Evolutionary conservation across 2,888 invertebrate genomes (phyloP).

Genomic region (Hybos culiciformis): DNA sequence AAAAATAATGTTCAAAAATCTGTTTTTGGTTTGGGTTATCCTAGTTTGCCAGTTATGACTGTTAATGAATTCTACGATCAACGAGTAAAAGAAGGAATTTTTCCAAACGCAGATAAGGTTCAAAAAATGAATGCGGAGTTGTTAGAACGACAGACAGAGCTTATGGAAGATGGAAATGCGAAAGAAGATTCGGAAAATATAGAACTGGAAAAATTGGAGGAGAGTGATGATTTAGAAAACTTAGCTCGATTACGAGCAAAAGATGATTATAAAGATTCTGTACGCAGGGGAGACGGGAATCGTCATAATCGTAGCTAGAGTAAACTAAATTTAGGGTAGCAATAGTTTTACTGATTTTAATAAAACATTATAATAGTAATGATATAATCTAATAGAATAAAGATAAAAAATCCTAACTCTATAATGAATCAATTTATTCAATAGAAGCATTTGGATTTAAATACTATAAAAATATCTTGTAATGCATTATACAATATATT

Average conservation of each 20-base stretch:
- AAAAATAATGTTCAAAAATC: constrained; percentile 78
- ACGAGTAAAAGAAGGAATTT: constrained; percentile 61
- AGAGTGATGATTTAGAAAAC: constrained; percentile 59
- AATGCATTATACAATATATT: too few relatives aligned
- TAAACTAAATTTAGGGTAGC: too few relatives aligned
- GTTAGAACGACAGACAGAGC: constrained; percentile 27
- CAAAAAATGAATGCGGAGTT: constrained; percentile 27
- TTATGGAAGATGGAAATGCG: constrained; percentile 42
- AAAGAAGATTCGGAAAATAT: constrained; percentile 43
- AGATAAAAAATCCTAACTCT: too few relatives aligned
- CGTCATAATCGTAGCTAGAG: constrained; percentile 61
- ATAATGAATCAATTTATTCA: too few relatives aligned
- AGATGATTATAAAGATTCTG: constrained; percentile 82
- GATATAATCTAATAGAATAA: too few relatives aligned
- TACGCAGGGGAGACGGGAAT: constrained; percentile 79
- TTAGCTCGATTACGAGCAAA: constrained; percentile 50
- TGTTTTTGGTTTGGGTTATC: constrained; percentile 90
- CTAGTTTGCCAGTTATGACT: constrained; percentile 79
- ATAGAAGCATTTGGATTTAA: too few relatives aligned
- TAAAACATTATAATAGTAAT: too few relatives aligned
- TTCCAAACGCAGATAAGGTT: constrained; percentile 38
- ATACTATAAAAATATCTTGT: too few relatives aligned
- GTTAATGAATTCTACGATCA: constrained; percentile 93
- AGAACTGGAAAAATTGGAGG: constrained; percentile 43
- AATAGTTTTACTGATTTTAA: too few relatives aligned